Evolutionary conservation across 1,140 invertebrate genomes (phyloP), one percentile per base, ranked within the genome.

Genomic region (Drosophila ambigua): DNA sequence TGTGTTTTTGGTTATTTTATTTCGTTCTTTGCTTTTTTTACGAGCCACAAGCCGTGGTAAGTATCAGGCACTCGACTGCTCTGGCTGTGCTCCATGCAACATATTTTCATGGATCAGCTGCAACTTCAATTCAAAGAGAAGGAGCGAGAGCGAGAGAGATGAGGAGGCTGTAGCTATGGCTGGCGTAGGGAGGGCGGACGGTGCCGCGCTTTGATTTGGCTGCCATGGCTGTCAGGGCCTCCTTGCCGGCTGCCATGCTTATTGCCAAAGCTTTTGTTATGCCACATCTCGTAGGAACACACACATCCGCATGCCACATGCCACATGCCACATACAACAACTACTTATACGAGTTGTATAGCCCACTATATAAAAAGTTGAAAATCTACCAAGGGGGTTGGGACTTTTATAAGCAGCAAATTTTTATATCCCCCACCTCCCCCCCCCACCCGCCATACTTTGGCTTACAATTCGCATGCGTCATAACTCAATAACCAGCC

Each of bases 71-170:
- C 81, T 84, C 81, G 69, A 87, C 69, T 81, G 53, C 35, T 51
- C 54, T n/a, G 55, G 68, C 55, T 71, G 55, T 57, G 73, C 52
- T 68, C 72, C 66, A 82, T 79, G 79, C 81, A 79, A 89, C 78
- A 90, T 79, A 90, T 73, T 90, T 87, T 87, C 80, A 90, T 90
- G 81, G 87, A 90, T 90, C 87, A 90, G 79, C 79, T 90, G 87
- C 78, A 90, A 68, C 85, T 84, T 78, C 61, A 89, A 84, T 89
- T 77, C 67, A 76, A 79, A 81, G 63, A 55, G 31, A 9, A 20
- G 2, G 20, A 20, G 20, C 0, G 20, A 20, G 41, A 16, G 23
- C 5, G 41, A 26, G 23, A 13, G 7, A 13, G 24, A 35, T 23
- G 28, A 24, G 45, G 26, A 24, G 45, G 35, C 43, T 41, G 5